A percentile compares a stretch with the other conserved stretches of the same genome.
phyloP scores from a whole-genome alignment of 2,888 invertebrate species.

The Bugulina stolonifera region DNA sequence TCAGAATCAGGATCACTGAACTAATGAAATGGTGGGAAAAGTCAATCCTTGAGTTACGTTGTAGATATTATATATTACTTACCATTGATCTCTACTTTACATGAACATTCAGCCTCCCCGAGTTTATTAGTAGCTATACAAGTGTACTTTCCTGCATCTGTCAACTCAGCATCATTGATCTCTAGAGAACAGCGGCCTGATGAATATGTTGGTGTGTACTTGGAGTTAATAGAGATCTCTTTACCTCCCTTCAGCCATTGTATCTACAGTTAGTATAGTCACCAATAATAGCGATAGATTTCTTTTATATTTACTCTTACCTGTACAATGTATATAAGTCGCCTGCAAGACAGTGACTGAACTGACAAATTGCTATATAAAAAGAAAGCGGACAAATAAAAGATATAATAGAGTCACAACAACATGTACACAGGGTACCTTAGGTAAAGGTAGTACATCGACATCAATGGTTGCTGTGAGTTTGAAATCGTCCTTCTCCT shows the following conservation, averaged over 20 bases:
- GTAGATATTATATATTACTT: too few species aligned
- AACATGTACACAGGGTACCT: constrained; percentile 64
- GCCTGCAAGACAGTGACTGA: too few species aligned
- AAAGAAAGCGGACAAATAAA: too few species aligned
- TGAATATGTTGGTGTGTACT: constrained; percentile 46
- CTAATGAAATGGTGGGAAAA: too few species aligned
- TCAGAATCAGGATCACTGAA: too few species aligned
- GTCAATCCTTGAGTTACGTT: too few species aligned
- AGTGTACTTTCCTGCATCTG: constrained; percentile 46
- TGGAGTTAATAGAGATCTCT: constrained; percentile 41
- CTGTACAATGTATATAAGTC: too few species aligned
- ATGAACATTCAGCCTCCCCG: constrained; percentile 39
- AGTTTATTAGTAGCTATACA: constrained; percentile 46
- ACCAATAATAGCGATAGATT: too few species aligned
- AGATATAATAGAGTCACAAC: too few species aligned
- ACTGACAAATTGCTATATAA: too few species aligned
- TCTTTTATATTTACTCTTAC: too few species aligned
- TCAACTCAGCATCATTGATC: constrained; percentile 56
- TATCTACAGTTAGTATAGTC: constrained; percentile 22
- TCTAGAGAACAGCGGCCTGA: constrained; percentile 57
- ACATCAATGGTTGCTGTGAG: constrained; percentile 78
- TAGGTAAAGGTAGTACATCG: constrained; percentile 87
- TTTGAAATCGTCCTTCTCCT: constrained; percentile 85
- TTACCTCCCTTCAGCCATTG: constrained; percentile 49
- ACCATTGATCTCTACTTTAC: constrained; percentile 10